Base-by-base conservation (phyloP, 2,113 vertebrate species). In the Erinaceus europaeus region DNA sequence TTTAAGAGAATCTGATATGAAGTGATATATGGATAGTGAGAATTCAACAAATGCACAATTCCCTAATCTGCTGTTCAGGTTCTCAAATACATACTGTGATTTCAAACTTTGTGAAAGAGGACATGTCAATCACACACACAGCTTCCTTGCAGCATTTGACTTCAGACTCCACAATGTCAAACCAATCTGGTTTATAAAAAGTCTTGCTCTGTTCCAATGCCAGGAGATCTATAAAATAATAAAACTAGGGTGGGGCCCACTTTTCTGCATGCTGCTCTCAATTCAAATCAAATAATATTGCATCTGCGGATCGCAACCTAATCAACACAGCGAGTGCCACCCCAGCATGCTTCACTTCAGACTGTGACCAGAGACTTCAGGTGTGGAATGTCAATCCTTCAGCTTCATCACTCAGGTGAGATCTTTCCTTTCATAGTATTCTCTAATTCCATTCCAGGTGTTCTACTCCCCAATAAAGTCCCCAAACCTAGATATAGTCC, bases 101-200 rank as follows among this genome's bases (percentile, higher is more conserved):
- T 92, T 99, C 99, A 62, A 99, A 99, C 96, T 99, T 99, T 68
- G 99, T 99, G 95, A 99, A 99, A 91, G 99, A 99, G 0, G 99
- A 99, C 99, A 99, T 99, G 97, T 99, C 99, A 13, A 99, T 99
- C 89, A 99, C 98, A 89, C 98, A 99, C 77, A 99, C 98, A 0
- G 99, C 99, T 92, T 99, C 99, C 96, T 99, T 99, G 93, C 99
- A 99, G 97, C 99, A 99, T 95, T 99, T 99, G 88, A 99, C 99
- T 96, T 99, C 99, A 0, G 98, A 96, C 53, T 98, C 98, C 64
- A 99, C 99, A 0, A 99, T 99, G 91, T 99, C 99, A 95, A 99
- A 99, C 99, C 99, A 99, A 93, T 99, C 98, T 0, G 99, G 99
- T 93, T 99, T 99, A 91, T 99, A 99, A 96, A 99, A 99, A 38